These are phyloP conservation scores for Xiphophorus hellerii DNA, from an alignment of 2,113 vertebrate genomes.

Conservation along the genomic window DNA sequence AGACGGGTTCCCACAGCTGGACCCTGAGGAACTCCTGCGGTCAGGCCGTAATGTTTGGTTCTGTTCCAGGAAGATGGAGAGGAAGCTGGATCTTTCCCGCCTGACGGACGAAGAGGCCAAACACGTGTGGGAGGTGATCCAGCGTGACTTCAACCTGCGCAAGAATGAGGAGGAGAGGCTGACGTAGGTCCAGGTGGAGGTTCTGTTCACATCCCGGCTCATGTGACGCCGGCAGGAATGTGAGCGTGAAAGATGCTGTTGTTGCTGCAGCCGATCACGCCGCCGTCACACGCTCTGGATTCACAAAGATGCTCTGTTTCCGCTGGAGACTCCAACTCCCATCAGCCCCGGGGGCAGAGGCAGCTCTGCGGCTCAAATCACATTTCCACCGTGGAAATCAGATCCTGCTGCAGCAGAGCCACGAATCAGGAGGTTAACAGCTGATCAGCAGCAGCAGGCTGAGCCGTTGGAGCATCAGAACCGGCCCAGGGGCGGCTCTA, in stretches of 20 bases:
- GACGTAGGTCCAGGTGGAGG: slow-evolving; percentile 71
- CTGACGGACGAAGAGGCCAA: slow-evolving; percentile 92
- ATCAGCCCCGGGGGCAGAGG: slow-evolving; percentile 27
- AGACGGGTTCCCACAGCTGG: neutral
- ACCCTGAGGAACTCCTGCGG: neutral
- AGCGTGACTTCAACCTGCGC: slow-evolving; percentile 90
- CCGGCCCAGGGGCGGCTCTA: no score
- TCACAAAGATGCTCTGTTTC: slow-evolving; percentile 65
- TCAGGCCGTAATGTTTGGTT: neutral
- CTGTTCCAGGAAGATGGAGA: slow-evolving; percentile 80
- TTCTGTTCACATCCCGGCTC: neutral
- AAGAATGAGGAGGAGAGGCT: slow-evolving; percentile 91
- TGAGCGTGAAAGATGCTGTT: slow-evolving; percentile 52
- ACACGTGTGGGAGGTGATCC: slow-evolving; percentile 93
- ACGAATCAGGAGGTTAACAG: neutral
- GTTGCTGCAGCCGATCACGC: slow-evolving; percentile 66
- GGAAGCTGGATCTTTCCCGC: slow-evolving; percentile 91
- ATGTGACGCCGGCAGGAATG: slow-evolving; percentile 29
- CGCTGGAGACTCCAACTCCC: slow-evolving; percentile 29
- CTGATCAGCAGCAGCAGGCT: neutral
- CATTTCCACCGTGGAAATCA: neutral
- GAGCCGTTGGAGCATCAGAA: neutral
- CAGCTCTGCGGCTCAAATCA: neutral
- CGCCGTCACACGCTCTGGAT: slow-evolving; percentile 66
- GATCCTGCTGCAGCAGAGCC: neutral